Base-by-base conservation (phyloP, 2,113 vertebrate species). In the Ictidomys tridecemlineatus region DNA sequence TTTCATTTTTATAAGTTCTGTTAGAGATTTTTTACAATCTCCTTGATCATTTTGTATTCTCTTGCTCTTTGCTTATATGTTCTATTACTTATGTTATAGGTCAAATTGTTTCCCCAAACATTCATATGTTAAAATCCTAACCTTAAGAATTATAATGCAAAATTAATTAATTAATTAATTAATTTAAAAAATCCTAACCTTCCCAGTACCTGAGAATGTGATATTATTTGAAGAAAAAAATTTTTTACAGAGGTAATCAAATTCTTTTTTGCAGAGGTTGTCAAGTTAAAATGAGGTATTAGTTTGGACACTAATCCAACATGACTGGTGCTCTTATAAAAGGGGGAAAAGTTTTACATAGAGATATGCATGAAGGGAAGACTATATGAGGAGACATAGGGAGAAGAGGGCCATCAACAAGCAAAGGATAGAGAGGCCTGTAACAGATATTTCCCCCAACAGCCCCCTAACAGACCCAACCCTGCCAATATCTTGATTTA, bases 1-100 rank as follows among this genome's bases (percentile, higher is more conserved):
- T 92, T 92, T 28, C 53, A 92, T 63, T 63, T 74, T 28, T 65
- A 48, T 26, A 73, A 76, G 11, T 76, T 76, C 69, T 28, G 10
- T 51, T 65, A 48, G 79, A 90, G n/a, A 74, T 32, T 58, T 58
- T 93, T 79, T 28, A 87, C 34, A 79, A 87, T 86, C 30, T 87
- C 30, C 26, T 72, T 83, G 14, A 74, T 87, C 32, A 70, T 34
- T 58, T 93, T 61, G 63, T 4, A 93, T 30, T 93, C 26, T 85
- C 48, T 78, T 78, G 28, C 8, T 77, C 56, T 78, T 78, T 56
- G 51, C n/a, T 86, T 70, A 37, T n/a, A 93, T 70, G 39, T 58
- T 86, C 48, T 74, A 79, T 79, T 45, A 56, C 32, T 37, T 85
- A 12, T 70, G 65, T 74, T 37, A 73, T 45, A 9, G 11, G 20